Conservation (phyloP, 2,888 invertebrate species). For the Baronia brevicornis region DNA sequence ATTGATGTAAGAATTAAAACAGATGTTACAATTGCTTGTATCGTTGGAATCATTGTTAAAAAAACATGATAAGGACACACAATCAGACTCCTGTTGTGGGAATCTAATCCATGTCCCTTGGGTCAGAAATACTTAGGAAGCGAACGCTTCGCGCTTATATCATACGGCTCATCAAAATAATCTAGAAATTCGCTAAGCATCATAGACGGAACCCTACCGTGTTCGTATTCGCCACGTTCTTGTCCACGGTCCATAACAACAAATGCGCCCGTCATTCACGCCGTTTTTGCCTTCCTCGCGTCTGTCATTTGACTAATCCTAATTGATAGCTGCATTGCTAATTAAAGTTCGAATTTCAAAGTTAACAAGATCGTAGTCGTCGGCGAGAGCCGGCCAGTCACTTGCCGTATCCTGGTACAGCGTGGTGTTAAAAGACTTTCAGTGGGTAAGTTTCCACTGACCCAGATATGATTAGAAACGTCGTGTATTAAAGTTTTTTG, state of each 20-base stretch:
- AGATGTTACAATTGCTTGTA: too few relatives aligned
- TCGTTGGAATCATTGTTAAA: too few relatives aligned
- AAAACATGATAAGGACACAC: too few relatives aligned
- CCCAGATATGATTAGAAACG: slow-evolving; percentile 72
- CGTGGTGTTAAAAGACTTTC: slow-evolving; percentile 69
- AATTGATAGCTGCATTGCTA: slow-evolving; percentile 52
- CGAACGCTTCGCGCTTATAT: too few relatives aligned
- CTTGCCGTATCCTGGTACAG: slow-evolving; percentile 66
- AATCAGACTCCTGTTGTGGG: too few relatives aligned
- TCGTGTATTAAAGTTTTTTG: slow-evolving; percentile 67
- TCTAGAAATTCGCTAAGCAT: slow-evolving; percentile 15
- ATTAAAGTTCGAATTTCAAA: slow-evolving; percentile 33
- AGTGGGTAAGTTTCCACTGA: slow-evolving; percentile 69
- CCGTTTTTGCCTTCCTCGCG: slow-evolving; percentile 52
- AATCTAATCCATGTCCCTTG: too few relatives aligned
- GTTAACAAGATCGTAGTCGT: slow-evolving; percentile 40
- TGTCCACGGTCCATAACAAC: slow-evolving; percentile 33
- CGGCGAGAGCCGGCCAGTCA: slow-evolving; percentile 35
- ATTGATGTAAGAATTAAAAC: too few relatives aligned
- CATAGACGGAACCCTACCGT: too few relatives aligned
- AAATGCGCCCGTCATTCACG: slow-evolving; percentile 57
- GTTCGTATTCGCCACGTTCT: too few relatives aligned
- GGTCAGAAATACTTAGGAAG: too few relatives aligned
- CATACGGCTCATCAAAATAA: too few relatives aligned
- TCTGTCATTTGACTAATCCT: slow-evolving; percentile 55